A percentile compares a stretch with the other conserved stretches of the same genome.
Evolutionary conservation across 2,888 invertebrate genomes (phyloP).

Genomic region (Lepidonotus clava): DNA sequence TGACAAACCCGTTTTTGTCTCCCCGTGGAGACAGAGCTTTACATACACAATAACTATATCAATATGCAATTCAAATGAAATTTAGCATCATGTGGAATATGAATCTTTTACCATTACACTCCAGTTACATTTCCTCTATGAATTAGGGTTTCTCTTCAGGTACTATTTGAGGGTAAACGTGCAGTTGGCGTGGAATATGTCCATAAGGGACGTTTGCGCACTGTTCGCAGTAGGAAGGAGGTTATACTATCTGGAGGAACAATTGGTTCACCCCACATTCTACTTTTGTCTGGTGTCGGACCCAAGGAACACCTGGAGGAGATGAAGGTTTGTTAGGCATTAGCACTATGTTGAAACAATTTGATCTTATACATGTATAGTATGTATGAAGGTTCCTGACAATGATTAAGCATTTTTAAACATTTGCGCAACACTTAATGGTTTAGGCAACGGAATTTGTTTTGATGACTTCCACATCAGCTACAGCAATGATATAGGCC

Average conservation of each 20-base stretch:
- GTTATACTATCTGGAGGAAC: conserved; percentile 79
- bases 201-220: conserved; percentile 67
- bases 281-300: conserved; percentile 79
- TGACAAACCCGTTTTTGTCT: too few relatives aligned
- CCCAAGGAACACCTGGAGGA: conserved; percentile 76
- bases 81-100: not conserved
- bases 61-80: too few relatives aligned
- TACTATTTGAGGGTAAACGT: conserved; percentile 70
- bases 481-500: too few relatives aligned
- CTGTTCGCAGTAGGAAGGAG: conserved; percentile 71
- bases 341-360: not conserved
- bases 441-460: too few relatives aligned
- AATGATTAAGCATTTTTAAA: not conserved
- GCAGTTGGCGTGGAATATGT: conserved; percentile 73
- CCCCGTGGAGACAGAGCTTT: too few relatives aligned
- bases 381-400: not conserved
- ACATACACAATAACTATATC: too few relatives aligned
- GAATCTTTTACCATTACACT: not conserved
- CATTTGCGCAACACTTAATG: not conserved
- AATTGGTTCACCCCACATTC: conserved; percentile 78
- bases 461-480: too few relatives aligned
- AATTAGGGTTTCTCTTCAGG: conserved; percentile 61
- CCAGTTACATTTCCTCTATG: not conserved
- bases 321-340: conserved; percentile 81
- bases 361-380: not conserved